Evolutionary conservation across 2,113 vertebrate species (phyloP), one percentile per base, ranked within the genome.

Genomic region (Herpailurus yagouaroundi): DNA sequence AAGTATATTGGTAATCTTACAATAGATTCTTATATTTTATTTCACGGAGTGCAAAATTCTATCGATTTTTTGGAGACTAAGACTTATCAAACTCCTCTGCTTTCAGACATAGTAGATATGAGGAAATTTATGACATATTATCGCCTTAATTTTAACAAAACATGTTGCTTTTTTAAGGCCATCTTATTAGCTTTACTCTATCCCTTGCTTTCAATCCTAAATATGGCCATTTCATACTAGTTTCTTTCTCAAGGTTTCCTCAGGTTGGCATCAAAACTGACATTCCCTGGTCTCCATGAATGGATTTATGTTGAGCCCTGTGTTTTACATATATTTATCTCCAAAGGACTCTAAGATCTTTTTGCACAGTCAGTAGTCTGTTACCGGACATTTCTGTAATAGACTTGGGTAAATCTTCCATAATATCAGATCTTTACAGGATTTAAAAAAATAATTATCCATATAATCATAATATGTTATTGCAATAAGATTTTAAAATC

Each of bases 21-120:
- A 94, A 60, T 10, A 52, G 12, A 81, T 68, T 94, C 13, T 64
- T 41, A 14, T 83, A 25, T 48, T 86, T 45, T 79, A 92, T 93
- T 90, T 83, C 36, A 71, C 36, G 5, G 3, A 48, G n/a, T 60
- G 1, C 2, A 81, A 94, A 92, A 71, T 31, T 80, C 7, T 14
- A 45, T 38, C 60, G 33, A 57, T 14, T 19, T 95, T 57, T 84
- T 84, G 29, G 7, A 86, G 4, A 27, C 1, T 41, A 63, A 69
- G 6, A 12, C 91, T 60, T 48, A 73, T 71, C 36, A 41, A 57
- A 80, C 0, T 36, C 10, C 9, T 52, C 74, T 89, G 23, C 3
- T 89, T 89, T 69, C 31, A 85, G 45, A 76, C 2, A 88, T 66
- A 2, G 76, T 1, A 63, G 91, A 0, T 71, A 71, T 1, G 16